Evolutionary conservation across 2,113 vertebrate genomes (phyloP), one percentile per base, ranked within the genome.

Genomic region (Gyps fulvus): DNA sequence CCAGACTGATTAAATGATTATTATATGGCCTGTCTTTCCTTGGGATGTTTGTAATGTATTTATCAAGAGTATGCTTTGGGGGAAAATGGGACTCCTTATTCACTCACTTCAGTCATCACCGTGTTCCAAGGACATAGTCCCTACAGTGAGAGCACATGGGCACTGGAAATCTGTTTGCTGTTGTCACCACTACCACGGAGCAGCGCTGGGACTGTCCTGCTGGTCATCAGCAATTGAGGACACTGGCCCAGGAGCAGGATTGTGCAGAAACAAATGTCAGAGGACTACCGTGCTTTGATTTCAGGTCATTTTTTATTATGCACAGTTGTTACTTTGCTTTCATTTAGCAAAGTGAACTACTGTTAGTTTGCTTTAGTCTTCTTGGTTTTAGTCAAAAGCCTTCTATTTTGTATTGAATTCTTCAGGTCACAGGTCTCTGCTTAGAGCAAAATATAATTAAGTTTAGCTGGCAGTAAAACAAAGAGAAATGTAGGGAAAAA

Each of bases 111-210:
- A 19, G 34, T 40, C 63, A 79, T 43, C 36, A 11, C 31, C n/a
- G 14, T 62, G 20, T 54, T 67, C 22, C 23, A 31, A 14, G 16
- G 22, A 36, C 7, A 6, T 7, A 8, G 36, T 62, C 16, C 27
- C 23, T 43, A n/a, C 27, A 55, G 40, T 0, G 2, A 45, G 19
- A 59, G 36, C 26, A 38, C 23, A 8, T 0, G 0, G 11, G 10
- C 26, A 10, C 26, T 27, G 29, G 52, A 87, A 74, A 78, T 7
- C 8, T 74, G 5, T 45, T 79, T 1, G 9, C 12, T 67, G 2
- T 31, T 38, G 29, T 43, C 38, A n/a, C 32, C 8, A 0, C 11
- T 58, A 14, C 29, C n/a, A n/a, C 38, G 45, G 26, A 45, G 15
- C 11, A 2, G 7, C 1, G 1, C 63, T 57, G 22, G 18, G 34